Evolutionary conservation across 2,888 invertebrate species (phyloP).

Genomic region (Ophion ventricosus): DNA sequence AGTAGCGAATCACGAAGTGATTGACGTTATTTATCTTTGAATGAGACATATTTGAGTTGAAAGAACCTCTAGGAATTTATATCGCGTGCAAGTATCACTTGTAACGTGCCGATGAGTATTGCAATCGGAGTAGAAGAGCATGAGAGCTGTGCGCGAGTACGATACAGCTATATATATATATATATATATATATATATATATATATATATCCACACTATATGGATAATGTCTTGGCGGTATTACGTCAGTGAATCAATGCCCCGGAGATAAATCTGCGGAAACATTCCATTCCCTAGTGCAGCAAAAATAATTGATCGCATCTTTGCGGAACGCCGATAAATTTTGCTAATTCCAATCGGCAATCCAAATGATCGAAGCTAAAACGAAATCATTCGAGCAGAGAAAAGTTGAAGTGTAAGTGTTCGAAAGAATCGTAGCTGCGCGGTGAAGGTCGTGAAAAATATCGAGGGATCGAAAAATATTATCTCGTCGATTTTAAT

Average conservation of each 20-base stretch:
- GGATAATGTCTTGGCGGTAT: neutral
- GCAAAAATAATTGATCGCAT: conserved; percentile 37
- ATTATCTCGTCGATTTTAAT: neutral
- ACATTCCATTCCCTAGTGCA: conserved; percentile 31
- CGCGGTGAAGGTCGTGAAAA: neutral
- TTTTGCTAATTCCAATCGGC: neutral
- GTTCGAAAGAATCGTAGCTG: neutral
- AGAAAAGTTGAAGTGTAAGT: neutral
- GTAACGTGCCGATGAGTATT: conserved; percentile 23
- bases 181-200: neutral
- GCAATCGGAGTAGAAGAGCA: conserved; percentile 5
- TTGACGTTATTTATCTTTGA: conserved; percentile 32
- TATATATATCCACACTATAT: neutral
- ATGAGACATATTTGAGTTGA: conserved; percentile 52
- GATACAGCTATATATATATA: neutral
- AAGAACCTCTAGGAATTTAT: conserved; percentile 53
- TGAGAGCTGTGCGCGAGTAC: neutral
- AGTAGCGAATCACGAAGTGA: conserved; percentile 5
- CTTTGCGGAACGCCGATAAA: neutral
- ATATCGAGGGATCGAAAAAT: neutral
- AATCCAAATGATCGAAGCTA: neutral
- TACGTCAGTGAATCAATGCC: conserved; percentile 36
- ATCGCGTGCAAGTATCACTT: conserved; percentile 49
- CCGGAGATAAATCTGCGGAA: conserved; percentile 35
- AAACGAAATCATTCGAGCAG: conserved; percentile 4